Evolutionary conservation across 2,113 vertebrate species (phyloP), one percentile per base, ranked within the genome.

Genomic region (Heliornis fulica): DNA sequence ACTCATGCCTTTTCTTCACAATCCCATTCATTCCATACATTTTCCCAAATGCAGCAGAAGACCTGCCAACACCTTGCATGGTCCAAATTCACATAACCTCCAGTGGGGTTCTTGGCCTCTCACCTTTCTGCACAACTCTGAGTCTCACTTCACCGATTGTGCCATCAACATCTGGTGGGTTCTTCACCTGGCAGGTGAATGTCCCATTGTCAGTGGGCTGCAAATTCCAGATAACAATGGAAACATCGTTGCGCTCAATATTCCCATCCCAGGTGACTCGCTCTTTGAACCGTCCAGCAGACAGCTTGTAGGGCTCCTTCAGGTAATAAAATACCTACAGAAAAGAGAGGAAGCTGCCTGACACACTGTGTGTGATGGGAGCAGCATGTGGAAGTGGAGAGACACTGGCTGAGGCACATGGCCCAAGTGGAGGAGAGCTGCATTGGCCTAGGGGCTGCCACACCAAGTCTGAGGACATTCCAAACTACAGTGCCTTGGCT

Each of bases 161-260:
- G 34, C 99, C 99, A 1, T 99, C 98, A 2, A 99, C 98, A 1
- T 99, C 99, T 0, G 99, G 99, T 0, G 98, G 98, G 95, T 99
- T 99, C 96, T 98, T 99, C 83, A 99, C 99, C 90, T 98, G 98
- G 92, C 99, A 99, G 81, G 97, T 98, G 94, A 99, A 99, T 0
- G 99, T 99, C 18, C 99, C 99, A 0, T 99, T 99, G 96, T 98
- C 99, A 3, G 90, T 97, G 78, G 98, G 98, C 96, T 98, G 98
- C 92, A 99, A 97, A 63, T 98, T 95, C 72, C 97, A 98, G 59
- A 99, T 59, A 3, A 98, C 28, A 76, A 99, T 99, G 90, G 99
- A 99, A 12, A 93, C 99, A 0, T 99, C 99, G 0, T 98, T 81
- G 0, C 98, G 98, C 77, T 97, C 95, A 1, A 98, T 79, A n/a